Conservation (phyloP, 2,888 invertebrate species). For the Polydrusus pterygomalis region DNA sequence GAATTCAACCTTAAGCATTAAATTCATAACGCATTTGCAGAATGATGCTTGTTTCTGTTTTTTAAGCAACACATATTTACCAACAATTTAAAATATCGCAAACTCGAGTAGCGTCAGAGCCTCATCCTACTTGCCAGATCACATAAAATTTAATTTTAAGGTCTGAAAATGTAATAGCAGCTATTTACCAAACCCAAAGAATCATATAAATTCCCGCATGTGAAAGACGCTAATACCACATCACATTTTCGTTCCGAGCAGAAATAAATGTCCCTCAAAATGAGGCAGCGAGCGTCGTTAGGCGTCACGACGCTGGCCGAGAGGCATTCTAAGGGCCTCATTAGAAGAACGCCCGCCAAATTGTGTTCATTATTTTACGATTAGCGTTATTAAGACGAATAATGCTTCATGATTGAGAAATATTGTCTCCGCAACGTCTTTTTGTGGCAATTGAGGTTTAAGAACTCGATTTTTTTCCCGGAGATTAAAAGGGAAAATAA, state of each 20-base stretch:
- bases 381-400: slow-evolving; percentile 64
- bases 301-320: slow-evolving; percentile 50
- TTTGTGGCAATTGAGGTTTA: slow-evolving; percentile 48
- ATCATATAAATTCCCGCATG: slow-evolving; percentile 43
- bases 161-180: not conserved
- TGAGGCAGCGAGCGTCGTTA: slow-evolving; percentile 46
- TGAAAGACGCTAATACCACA: slow-evolving; percentile 36
- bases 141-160: not conserved
- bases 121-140: too few species aligned
- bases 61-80: too few species aligned
- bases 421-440: slow-evolving; percentile 52
- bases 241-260: slow-evolving; percentile 42
- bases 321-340: slow-evolving; percentile 66
- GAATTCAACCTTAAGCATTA: too few species aligned
- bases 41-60: too few species aligned
- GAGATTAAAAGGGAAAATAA: slow-evolving; percentile 45
- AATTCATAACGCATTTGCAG: too few species aligned
- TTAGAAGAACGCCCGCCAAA: slow-evolving; percentile 65
- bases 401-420: slow-evolving; percentile 60
- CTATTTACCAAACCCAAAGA: slow-evolving; percentile 24
- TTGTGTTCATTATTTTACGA: slow-evolving; percentile 68
- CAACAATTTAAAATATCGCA: too few species aligned
- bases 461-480: slow-evolving; percentile 44
- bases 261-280: slow-evolving; percentile 51
- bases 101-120: too few species aligned